phyloP scores from a whole-genome alignment of 2,888 invertebrate species.

The Drosophila sordidula region DNA sequence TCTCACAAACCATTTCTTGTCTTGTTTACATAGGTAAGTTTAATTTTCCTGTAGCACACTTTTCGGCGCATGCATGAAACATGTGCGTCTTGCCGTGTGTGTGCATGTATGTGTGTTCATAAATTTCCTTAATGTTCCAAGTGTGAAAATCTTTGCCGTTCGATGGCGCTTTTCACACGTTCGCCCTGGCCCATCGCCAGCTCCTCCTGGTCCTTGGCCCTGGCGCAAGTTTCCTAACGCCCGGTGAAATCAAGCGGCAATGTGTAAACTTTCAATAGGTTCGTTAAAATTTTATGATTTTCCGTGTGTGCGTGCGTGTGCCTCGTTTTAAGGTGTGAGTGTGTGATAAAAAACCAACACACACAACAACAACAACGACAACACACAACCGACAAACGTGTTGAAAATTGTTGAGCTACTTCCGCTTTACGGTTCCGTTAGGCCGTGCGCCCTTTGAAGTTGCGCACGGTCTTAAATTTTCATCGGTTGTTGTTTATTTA shows the following conservation, averaged over 20 bases:
- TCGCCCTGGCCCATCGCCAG: constrained; percentile 54
- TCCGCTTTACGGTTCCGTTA: constrained; percentile 53
- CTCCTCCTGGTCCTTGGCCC: constrained; percentile 13
- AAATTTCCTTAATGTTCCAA: constrained; percentile 78
- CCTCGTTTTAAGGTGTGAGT: constrained; percentile 17
- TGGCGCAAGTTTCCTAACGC: constrained; percentile 33
- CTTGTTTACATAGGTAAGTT: constrained; percentile 82
- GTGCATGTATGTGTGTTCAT: constrained; percentile 57
- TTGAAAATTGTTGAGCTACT: constrained; percentile 77
- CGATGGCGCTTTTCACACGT: constrained; percentile 83
- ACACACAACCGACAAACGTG: constrained; percentile 63
- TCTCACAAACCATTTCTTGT: constrained; percentile 51
- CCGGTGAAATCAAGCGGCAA: constrained; percentile 77
- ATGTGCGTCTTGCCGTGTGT: constrained; percentile 53
- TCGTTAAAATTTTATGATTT: constrained; percentile 82
- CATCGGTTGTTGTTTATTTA: constrained; percentile 54
- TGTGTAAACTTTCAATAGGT: constrained; percentile 82
- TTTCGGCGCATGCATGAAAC: constrained; percentile 71
- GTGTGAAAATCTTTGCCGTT: constrained; percentile 84
- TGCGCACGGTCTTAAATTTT: constrained; percentile 46
- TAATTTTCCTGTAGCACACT: constrained; percentile 81
- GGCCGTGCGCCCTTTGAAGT: constrained; percentile 55
- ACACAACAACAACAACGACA: constrained; percentile 7
- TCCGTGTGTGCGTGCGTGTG: constrained; percentile 49
- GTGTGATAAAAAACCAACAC: constrained; percentile 52